Base-by-base conservation (phyloP, 2,113 vertebrate genomes). In the Euleptes europaea region DNA sequence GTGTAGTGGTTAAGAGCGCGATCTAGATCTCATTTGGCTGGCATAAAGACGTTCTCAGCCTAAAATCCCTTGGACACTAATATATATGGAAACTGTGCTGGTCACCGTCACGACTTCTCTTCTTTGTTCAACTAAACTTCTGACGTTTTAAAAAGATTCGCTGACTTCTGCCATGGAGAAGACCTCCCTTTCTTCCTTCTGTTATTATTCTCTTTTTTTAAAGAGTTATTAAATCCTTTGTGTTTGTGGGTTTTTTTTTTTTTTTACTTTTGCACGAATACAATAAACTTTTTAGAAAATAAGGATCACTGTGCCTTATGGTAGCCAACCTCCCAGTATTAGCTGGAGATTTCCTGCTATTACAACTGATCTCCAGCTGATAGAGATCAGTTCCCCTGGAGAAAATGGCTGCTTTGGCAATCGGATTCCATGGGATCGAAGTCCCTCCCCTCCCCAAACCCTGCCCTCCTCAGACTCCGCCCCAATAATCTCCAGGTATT, bases 51-150 rank as follows among this genome's bases (percentile, higher is more conserved):
- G 5, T 60, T 8, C 19, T 21, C 21, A 7, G 57, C 57, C 57
- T 60, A 71, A 71, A 35, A 38, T 21, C 69, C 71, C 19, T 60
- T 23, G 60, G 26, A 63, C 60, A 28, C 26, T 28, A 63, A 26
- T 7, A n/a, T 49, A 49, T 44, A 33, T 35, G 14, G 67, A 38
- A 69, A 19, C 33, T 31, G 13, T 69, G 60, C 21, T 69, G n/a
- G 15, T 69, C 38, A 35, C 67, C 11, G 10, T 73, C 71, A 42
- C 13, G 70, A 10, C 8, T 11, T 60, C 69, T 6, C 47, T 79
- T 57, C 67, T 78, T 78, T 70, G 19, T 76, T 88, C n/a, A 74
- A n/a, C 49, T 19, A 47, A 3, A n/a, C 4, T 82, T 90, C 63
- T 42, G 60, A 73, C 70, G 17, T 23, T 28, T 28, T 63, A 23